Base-by-base conservation (phyloP, 2,888 invertebrate species). In the Drosophila colorata region DNA sequence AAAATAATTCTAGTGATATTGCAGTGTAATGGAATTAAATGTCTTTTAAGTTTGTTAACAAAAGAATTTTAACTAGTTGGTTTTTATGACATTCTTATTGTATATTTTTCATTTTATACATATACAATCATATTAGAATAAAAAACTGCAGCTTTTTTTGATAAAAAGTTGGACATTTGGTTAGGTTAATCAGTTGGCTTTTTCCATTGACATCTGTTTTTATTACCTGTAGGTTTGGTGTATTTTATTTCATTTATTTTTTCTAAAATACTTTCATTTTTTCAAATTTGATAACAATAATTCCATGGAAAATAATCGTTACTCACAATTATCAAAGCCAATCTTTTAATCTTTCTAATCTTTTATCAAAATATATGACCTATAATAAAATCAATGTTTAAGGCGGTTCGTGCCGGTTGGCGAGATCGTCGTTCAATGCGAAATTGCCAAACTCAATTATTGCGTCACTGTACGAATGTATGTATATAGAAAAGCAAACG, bases 371-470 rank as follows among this genome's bases (percentile, higher is more conserved):
- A 4, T 9, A 25, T 16, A 40, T 16, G 51, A 38, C 33, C 51
- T 48, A 66, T 66, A 67, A 65, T 46, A 16, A 53, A 56, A 52
- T 40, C 20, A 47, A 43, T 44, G 14, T 37, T 38, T 13, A 25
- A 13, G 20, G 18, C 46, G 28, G 33, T 48, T 68, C 25, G 58
- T 51, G 37, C 48, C 41, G 59, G 48, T 51, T 49, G 2, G 52
- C 11, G 59, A 57, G 63, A 64, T 67, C 40, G 58, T 59, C 31
- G 41, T 6, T 28, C 35, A 48, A 47, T 47, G 52, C 31, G 16
- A 33, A 25, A 33, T 46, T 31, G 14, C 33, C 44, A 38, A 52
- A 44, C 53, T 51, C 25, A 65, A 41, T 56, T 49, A 73, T 73
- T 68, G 47, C 35, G 59, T 55, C 52, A 52, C 40, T 56, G 35